phyloP scores from a whole-genome alignment of 2,888 invertebrate species.

The Anoplius nigerrimus region DNA sequence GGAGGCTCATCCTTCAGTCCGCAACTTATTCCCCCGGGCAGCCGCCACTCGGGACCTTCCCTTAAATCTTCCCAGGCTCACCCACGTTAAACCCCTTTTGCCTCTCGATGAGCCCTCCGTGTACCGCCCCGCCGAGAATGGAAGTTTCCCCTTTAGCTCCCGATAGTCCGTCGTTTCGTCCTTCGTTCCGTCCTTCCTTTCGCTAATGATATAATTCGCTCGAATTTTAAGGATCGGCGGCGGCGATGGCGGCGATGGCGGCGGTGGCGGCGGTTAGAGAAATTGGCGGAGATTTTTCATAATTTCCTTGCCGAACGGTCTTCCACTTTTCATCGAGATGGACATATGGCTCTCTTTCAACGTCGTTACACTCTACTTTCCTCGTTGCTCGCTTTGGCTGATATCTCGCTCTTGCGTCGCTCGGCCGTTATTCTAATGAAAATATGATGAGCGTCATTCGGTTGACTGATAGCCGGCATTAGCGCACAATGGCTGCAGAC shows the following conservation, averaged over 20 bases:
- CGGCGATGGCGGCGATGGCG: no score
- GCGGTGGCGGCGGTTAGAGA: no score
- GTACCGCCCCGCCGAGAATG: not conserved
- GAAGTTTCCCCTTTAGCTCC: not conserved
- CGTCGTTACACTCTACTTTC: not conserved
- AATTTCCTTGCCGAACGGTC: no score
- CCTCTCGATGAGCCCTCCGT: conserved; percentile 6
- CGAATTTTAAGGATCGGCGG: no score
- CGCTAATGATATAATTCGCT: no score
- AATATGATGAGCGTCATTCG: conserved; percentile 61
- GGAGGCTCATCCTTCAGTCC: conserved; percentile 45
- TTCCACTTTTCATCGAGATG: not conserved
- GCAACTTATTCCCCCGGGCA: conserved; percentile 46
- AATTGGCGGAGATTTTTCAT: no score
- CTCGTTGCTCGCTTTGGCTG: conserved; percentile 6
- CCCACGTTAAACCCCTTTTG: not conserved
- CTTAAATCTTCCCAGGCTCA: conserved; percentile 50
- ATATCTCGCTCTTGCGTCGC: conserved; percentile 31
- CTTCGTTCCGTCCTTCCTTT: no score
- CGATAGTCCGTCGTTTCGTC: no score
- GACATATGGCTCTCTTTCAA: not conserved
- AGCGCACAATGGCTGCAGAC: conserved; percentile 51
- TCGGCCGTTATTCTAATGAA: conserved; percentile 57
- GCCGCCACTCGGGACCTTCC: conserved; percentile 33
- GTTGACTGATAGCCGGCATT: conserved; percentile 57